These are phyloP conservation scores for Calliphora vicina DNA, from an alignment of 1,140 invertebrate genomes.

Conservation along the genomic window DNA sequence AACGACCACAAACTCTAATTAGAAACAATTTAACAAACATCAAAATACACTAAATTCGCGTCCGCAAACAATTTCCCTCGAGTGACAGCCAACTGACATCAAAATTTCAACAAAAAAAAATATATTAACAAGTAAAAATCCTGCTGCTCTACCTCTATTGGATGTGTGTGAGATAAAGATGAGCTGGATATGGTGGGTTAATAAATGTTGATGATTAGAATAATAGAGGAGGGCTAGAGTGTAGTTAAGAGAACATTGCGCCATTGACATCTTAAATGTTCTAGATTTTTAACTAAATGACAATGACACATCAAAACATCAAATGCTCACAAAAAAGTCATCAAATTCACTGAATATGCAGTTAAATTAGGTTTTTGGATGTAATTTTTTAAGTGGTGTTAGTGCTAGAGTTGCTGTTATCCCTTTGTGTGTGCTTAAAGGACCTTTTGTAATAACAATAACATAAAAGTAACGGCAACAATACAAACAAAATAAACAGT, in stretches of 20 bases:
- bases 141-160: too few species aligned
- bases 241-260: too few species aligned
- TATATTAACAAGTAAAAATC: not conserved
- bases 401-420: not conserved
- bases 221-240: not conserved
- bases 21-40: conserved; percentile 14
- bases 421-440: conserved; percentile 11
- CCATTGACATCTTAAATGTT: conserved; percentile 58
- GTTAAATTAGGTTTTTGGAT: not conserved
- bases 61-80: not conserved
- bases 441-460: conserved; percentile 25
- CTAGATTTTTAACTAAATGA: conserved; percentile 49
- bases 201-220: not conserved
- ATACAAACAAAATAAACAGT: conserved; percentile 21
- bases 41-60: conserved; percentile 5
- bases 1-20: conserved; percentile 7
- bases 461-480: conserved; percentile 19
- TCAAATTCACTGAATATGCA: conserved; percentile 58
- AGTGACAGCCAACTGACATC: not conserved
- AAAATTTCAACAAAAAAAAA: not conserved
- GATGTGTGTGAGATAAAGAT: not conserved
- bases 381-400: conserved; percentile 9
- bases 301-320: conserved; percentile 43
- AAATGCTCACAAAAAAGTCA: conserved; percentile 53
- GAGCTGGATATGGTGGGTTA: not conserved